Base-by-base conservation (phyloP, 1,140 invertebrate genomes). In the Pachypeltis micranthus region DNA sequence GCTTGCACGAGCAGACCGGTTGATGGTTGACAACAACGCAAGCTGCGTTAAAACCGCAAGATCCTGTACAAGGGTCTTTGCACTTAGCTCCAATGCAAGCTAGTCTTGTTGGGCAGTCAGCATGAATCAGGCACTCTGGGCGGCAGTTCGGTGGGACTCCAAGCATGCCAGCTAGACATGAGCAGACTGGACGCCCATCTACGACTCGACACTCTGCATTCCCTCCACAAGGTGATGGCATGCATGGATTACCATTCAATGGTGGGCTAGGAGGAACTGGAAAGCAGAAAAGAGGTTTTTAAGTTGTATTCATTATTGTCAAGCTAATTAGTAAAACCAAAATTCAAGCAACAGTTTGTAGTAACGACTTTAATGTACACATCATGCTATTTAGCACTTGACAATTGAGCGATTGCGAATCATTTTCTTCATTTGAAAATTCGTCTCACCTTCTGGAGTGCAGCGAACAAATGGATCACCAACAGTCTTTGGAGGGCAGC, bases 391-490 rank as follows among this genome's bases (percentile, higher is more conserved):
- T n/a, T n/a, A n/a, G n/a, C n/a, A n/a, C n/a, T n/a, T n/a, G n/a
- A n/a, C n/a, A n/a, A n/a, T n/a, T n/a, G n/a, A n/a, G n/a, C n/a
- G n/a, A n/a, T n/a, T n/a, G n/a, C n/a, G n/a, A n/a, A n/a, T 10
- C 28, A 24, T 25, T 4, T 59, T 10, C 19, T 59, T 59, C 4
- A 26, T 23, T 26, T 16, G 28, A 14, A 59, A 27, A 10, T 25
- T 29, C 19, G 44, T 62, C 16, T 81, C 78, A 86, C 86, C 78
- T 65, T 82, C 83, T 69, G 80, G 80, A 23, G 77, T 73, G 70
- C 90, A 93, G 69, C 83, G 77, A 2, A 85, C 80, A 68, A 91
- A 90, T 25, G 90, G 90, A 83, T 92, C 88, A n/a, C 90, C 90
- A 1, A 81, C 79, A 59, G 80, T 83, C 19, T 83, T 80, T 31